Evolutionary conservation across 2,113 vertebrate genomes (phyloP), one percentile per base, ranked within the genome.

Genomic region (Austrofundulus limnaeus): DNA sequence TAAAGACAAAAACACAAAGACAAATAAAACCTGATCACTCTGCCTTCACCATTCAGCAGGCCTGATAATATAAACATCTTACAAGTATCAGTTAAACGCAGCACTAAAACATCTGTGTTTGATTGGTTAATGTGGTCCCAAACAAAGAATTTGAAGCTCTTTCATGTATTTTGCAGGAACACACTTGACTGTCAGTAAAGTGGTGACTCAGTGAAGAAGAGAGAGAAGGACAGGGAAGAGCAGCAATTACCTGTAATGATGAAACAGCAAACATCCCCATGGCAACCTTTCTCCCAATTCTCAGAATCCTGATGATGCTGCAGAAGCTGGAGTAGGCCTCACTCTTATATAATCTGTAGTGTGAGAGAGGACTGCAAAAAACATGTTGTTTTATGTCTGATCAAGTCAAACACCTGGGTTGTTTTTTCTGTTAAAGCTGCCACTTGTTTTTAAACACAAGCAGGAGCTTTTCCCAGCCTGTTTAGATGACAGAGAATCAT

Each of bases 261-360:
- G 70, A 85, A 85, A 11, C 43, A 24, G 56, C 23, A 52, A 66
- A 68, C 43, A 75, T 83, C 65, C 55, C 80, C 86, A 90, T 87
- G 82, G 70, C 70, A 88, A 87, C 85, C n/a, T 69, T 50, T 65
- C 16, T 62, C 70, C 47, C 57, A 72, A 41, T 76, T 70, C 77
- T 50, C 21, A 43, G 58, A 71, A 79, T 52, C 39, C 68, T 45
- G 15, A 37, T 25, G 54, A 42, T 61, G 77, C 48, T 38, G 25
- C 25, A 52, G 25, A 69, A 69, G 56, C 54, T 70, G 41, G 25
- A 72, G 43, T 23, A 21, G 55, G 52, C 16, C 16, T 8, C 38
- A 39, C 38, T 37, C 21, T 70, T 76, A 57, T 52, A 55, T 58
- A 54, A 71, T 64, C 37, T 64, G 49, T 39, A 4, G 12, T 34